Evolutionary conservation across 1,140 invertebrate genomes (phyloP), one percentile per base, ranked within the genome.

Genomic region (Anthonomus grandis): DNA sequence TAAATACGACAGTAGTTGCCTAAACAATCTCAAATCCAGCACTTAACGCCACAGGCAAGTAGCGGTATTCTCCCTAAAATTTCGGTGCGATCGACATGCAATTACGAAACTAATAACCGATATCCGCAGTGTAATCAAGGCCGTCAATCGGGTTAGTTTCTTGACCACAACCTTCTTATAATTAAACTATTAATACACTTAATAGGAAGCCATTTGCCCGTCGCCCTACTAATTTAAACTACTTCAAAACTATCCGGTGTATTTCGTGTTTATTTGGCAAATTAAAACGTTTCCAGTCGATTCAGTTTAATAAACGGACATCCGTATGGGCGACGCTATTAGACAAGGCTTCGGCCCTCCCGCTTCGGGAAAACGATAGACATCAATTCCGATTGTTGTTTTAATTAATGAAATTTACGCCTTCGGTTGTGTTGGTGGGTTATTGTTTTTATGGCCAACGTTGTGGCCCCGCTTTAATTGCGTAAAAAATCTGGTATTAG

Each of bases 331-430:
- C 42, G 53, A 47, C 45, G 37, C 38, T 45, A 56, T 48, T 48
- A 38, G 37, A n/a, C n/a, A n/a, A n/a, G n/a, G n/a, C n/a, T n/a
- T n/a, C n/a, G 36, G 21, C 23, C 17, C 12, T 19, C 41, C 39
- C 44, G 53, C 45, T 48, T 24, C 38, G 42, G 31, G 53, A 56
- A 56, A 56, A 56, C 53, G 48, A 56, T 56, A 47, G 34, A 47
- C 42, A 56, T 48, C 53, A 21, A 56, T 56, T 56, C 42, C 31
- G 42, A 45, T 47, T 56, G 48, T 47, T 56, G 53, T 56, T 56
- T 56, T 56, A 56, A 56, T 56, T 56, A 56, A 56, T 56, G 53
- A 56, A 56, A 56, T 56, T 56, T 56, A 56, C 42, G 42, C 42
- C 39, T 23, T 51, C n/a, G n/a, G n/a, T n/a, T n/a, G n/a, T n/a